Evolutionary conservation across 2,113 vertebrate species (phyloP).

Genomic region (Bufo bufo): DNA sequence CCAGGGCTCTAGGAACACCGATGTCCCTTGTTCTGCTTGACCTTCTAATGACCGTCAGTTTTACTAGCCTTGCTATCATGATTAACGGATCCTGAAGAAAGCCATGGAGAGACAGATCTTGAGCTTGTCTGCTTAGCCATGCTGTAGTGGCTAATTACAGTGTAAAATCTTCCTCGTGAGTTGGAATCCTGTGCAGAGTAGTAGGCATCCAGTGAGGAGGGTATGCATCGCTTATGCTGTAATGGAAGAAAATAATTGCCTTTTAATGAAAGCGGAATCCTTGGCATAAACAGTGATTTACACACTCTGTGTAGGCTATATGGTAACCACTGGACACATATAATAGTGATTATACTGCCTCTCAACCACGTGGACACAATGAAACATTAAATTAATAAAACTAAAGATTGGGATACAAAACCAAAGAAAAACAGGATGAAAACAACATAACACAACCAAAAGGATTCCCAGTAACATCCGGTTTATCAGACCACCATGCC

Average conservation of each 20-base stretch:
- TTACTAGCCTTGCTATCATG: slow-evolving; percentile 87
- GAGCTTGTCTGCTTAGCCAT: slow-evolving; percentile 98
- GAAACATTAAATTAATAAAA: too few species aligned
- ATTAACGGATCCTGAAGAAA: slow-evolving; percentile 83
- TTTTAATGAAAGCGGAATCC: neutral
- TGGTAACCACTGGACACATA: too few species aligned
- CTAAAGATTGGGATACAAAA: too few species aligned
- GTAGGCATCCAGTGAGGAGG: slow-evolving; percentile 94
- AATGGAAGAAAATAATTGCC: neutral
- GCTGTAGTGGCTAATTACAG: slow-evolving; percentile 98
- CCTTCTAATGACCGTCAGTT: slow-evolving; percentile 84
- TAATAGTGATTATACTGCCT: too few species aligned
- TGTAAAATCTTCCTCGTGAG: slow-evolving; percentile 95
- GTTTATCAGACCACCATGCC: too few species aligned
- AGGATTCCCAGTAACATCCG: too few species aligned
- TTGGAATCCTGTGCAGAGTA: slow-evolving; percentile 94
- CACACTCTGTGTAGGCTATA: too few species aligned
- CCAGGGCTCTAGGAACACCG: slow-evolving; percentile 34
- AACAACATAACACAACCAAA: too few species aligned
- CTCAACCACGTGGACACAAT: too few species aligned
- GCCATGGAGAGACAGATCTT: slow-evolving; percentile 92
- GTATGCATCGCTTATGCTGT: slow-evolving; percentile 98
- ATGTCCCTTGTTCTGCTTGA: neutral
- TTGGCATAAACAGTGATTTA: neutral
- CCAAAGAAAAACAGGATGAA: too few species aligned